Percentiles rank a stretch among this genome's conserved stretches.
Conservation (phyloP, 2,797 vertebrate species). For the Fistularia commersonii region DNA sequence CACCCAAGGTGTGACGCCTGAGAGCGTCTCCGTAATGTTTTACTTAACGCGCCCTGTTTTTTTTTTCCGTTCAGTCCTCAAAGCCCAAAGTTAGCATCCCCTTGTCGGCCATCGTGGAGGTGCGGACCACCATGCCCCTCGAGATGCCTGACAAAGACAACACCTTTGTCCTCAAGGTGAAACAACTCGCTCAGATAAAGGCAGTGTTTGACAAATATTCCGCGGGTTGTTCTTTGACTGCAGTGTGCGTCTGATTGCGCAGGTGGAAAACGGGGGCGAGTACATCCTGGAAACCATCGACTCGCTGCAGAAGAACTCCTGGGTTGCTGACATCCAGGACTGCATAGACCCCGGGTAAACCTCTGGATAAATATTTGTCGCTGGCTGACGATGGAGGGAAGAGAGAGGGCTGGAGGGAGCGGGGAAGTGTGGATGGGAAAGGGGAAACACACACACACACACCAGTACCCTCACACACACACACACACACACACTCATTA, state of each 20-base stretch:
- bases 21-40: neutral
- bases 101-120: slow-evolving; percentile 91
- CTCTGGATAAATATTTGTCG: slow-evolving; percentile 65
- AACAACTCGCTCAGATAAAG: neutral
- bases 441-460: slow-evolving; percentile 3
- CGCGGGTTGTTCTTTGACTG: slow-evolving; percentile 22
- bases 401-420: slow-evolving; percentile 8
- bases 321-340: slow-evolving; percentile 98
- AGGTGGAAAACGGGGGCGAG: slow-evolving; percentile 95
- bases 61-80: slow-evolving; percentile 80
- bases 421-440: slow-evolving; percentile 12
- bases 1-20: slow-evolving; percentile 7
- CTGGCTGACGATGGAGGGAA: slow-evolving; percentile 37
- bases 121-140: slow-evolving; percentile 96
- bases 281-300: slow-evolving; percentile 99
- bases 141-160: slow-evolving; percentile 99
- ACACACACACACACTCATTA: slow-evolving; percentile 54
- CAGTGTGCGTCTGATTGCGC: slow-evolving; percentile 48
- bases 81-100: slow-evolving; percentile 95
- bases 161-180: slow-evolving; percentile 96
- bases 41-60: neutral
- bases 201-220: neutral
- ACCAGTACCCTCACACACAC: no score
- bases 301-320: slow-evolving; percentile 97
- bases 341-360: slow-evolving; percentile 93